Conservation (phyloP, 1,140 invertebrate genomes). For the Drosophila busckii region DNA sequence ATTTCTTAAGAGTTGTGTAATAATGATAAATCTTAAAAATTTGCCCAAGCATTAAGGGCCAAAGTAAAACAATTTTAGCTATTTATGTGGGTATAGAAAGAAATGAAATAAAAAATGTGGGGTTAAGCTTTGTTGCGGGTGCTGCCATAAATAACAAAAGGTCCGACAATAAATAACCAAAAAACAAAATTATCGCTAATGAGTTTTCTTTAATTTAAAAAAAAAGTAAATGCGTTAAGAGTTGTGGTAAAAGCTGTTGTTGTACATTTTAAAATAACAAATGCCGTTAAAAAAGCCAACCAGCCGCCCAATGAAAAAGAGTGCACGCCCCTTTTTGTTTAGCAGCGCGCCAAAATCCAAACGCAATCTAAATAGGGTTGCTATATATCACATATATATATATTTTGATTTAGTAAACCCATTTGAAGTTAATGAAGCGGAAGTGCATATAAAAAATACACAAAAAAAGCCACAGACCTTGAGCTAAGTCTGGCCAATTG, state of each 20-base stretch:
- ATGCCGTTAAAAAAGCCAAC: constrained; percentile 40
- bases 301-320: constrained; percentile 45
- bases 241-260: constrained; percentile 11
- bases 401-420: constrained; percentile 19
- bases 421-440: constrained; percentile 58
- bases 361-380: constrained; percentile 17
- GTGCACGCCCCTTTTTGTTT: constrained; percentile 39
- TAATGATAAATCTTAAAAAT: no score
- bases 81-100: no score
- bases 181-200: constrained; percentile 45
- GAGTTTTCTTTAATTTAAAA: constrained; percentile 55
- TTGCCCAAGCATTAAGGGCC: no score
- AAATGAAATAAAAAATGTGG: background rate
- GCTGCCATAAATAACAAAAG: constrained; percentile 48
- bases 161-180: constrained; percentile 21
- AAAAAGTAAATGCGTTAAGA: constrained; percentile 29
- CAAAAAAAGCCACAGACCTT: constrained; percentile 22
- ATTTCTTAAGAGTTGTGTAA: no score
- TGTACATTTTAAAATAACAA: constrained; percentile 15
- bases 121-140: constrained; percentile 19
- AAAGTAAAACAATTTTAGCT: no score
- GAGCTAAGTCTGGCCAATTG: constrained; percentile 46
- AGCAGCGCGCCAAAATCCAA: constrained; percentile 36
- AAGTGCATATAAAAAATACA: constrained; percentile 55
- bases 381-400: constrained; percentile 1